These are phyloP conservation scores for Habroteleia sp. DNA, from an alignment of 2,888 invertebrate genomes.

Conservation along the genomic window DNA sequence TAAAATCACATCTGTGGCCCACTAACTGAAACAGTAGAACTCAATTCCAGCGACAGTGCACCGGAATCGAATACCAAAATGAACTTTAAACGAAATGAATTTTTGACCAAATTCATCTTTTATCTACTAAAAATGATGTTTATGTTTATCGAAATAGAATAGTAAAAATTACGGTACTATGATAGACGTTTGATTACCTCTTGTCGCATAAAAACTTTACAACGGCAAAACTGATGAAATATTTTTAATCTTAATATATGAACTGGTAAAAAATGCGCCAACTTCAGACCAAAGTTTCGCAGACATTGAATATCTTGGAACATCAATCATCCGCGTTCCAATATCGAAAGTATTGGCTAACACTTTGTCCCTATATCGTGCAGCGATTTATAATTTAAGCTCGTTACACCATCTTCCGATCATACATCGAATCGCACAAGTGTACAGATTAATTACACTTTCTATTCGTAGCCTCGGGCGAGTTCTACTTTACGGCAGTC, in stretches of 20 bases:
- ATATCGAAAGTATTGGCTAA: conserved; percentile 78
- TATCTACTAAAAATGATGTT: neutral
- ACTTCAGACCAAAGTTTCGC: conserved; percentile 71
- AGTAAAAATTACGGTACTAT: conserved; percentile 22
- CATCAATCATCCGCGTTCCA: conserved; percentile 78
- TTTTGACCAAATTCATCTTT: neutral
- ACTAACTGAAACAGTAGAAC: too few species aligned
- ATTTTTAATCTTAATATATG: conserved; percentile 57
- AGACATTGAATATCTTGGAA: conserved; percentile 79
- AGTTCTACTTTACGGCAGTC: conserved; percentile 49
- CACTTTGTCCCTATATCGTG: conserved; percentile 74
- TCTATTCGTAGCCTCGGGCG: conserved; percentile 37
- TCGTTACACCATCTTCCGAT: conserved; percentile 67
- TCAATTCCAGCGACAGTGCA: too few species aligned
- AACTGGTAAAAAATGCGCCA: conserved; percentile 55
- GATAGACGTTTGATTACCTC: conserved; percentile 27
- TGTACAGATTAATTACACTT: conserved; percentile 62
- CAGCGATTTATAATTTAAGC: conserved; percentile 71
- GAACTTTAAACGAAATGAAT: neutral
- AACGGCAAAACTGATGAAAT: conserved; percentile 42
- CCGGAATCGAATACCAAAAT: too few species aligned
- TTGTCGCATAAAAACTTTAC: conserved; percentile 18
- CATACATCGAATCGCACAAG: conserved; percentile 58
- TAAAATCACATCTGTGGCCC: too few species aligned
- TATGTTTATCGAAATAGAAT: too few species aligned